These are phyloP conservation scores for Trypoxylon attenuatum DNA, from an alignment of 2,888 invertebrate species.

Conservation along the genomic window DNA sequence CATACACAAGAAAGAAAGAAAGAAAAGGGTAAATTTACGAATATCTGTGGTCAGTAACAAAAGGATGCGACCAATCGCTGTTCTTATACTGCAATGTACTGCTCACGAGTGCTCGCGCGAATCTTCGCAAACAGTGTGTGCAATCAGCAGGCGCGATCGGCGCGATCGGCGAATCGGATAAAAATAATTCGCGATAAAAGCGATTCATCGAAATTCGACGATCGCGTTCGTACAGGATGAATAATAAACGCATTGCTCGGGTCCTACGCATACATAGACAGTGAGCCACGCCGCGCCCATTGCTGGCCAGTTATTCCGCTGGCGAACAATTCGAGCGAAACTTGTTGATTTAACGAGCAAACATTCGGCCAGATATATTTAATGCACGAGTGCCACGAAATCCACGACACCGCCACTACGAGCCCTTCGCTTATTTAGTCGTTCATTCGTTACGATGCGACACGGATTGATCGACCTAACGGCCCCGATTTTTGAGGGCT, in stretches of 20 bases:
- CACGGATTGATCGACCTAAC: too few relatives aligned
- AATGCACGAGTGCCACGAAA: conserved; percentile 8
- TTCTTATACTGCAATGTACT: too few relatives aligned
- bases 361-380: conserved; percentile 20
- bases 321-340: conserved; percentile 41
- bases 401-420: background rate
- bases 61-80: too few relatives aligned
- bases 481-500: too few relatives aligned
- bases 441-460: too few relatives aligned
- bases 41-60: too few relatives aligned
- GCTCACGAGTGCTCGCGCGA: too few relatives aligned
- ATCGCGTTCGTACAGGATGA: conserved; percentile 17
- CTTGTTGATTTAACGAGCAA: conserved; percentile 52
- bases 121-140: too few relatives aligned
- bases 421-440: conserved; percentile 1
- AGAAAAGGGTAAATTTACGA: too few relatives aligned
- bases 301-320: conserved; percentile 38
- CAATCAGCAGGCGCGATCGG: too few relatives aligned
- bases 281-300: conserved; percentile 2
- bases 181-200: conserved; percentile 46
- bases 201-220: conserved; percentile 23
- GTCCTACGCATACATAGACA: conserved; percentile 2
- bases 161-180: conserved; percentile 30
- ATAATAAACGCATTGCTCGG: conserved; percentile 39
- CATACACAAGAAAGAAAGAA: too few relatives aligned